Percentiles rank a stretch among this genome's conserved stretches.
Conservation (phyloP, 2,888 invertebrate genomes). For the Ditula angustiorana region DNA sequence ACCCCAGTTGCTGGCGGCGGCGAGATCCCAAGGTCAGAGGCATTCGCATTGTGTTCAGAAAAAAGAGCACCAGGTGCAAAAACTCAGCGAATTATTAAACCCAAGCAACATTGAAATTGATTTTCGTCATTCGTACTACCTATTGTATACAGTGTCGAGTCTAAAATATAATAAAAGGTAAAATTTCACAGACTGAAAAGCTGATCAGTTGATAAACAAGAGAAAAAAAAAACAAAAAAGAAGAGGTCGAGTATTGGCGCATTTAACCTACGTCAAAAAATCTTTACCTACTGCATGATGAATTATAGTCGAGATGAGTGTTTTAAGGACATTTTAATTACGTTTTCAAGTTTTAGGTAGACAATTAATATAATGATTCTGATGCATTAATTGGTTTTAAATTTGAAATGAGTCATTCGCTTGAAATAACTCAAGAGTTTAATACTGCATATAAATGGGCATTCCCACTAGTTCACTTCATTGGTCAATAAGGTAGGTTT, state of each 20-base stretch:
- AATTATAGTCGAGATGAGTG: too few species aligned
- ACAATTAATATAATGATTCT: too few species aligned
- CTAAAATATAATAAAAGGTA: too few species aligned
- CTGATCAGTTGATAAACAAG: too few species aligned
- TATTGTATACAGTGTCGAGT: background rate
- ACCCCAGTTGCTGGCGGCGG: conserved; percentile 4
- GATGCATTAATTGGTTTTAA: background rate
- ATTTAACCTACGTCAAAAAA: conserved; percentile 1
- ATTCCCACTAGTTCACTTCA: background rate
- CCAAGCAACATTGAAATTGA: conserved; percentile 2
- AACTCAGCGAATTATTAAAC: conserved; percentile 7
- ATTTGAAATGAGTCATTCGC: background rate
- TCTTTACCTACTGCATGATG: too few species aligned
- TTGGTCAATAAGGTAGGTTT: conserved; percentile 1
- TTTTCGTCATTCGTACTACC: background rate
- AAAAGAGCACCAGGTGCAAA: conserved; percentile 38
- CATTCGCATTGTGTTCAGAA: conserved; percentile 28
- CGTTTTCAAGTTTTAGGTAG: too few species aligned
- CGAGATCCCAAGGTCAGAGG: conserved; percentile 27
- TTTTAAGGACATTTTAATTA: too few species aligned
- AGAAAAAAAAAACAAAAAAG: background rate
- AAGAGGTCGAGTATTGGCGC: background rate
- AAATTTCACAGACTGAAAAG: too few species aligned
- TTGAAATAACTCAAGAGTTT: background rate
- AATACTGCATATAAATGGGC: background rate